Evolutionary conservation across 2,797 vertebrate species (phyloP).

Genomic region (Cyprinella venusta): DNA sequence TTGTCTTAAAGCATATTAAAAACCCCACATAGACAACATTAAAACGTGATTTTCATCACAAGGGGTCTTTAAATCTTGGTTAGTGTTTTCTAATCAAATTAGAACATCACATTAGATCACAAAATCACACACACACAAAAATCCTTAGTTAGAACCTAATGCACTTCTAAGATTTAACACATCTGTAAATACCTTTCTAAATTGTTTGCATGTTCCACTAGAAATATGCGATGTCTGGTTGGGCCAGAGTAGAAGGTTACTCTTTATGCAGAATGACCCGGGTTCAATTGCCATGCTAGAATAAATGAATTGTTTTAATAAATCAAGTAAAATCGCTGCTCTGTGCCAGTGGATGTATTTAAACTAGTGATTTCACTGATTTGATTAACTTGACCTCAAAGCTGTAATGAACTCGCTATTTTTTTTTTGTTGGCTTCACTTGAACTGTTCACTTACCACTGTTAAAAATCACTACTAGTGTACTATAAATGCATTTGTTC

Average conservation of each 20-base stretch:
- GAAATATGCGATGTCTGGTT: too few relatives aligned
- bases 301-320: slow-evolving; percentile 7
- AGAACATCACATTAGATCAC: too few relatives aligned
- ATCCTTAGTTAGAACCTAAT: too few relatives aligned
- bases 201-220: not conserved
- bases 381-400: slow-evolving; percentile 26
- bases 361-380: slow-evolving; percentile 21
- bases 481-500: slow-evolving; percentile 10
- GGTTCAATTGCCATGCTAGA: slow-evolving; percentile 11
- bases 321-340: slow-evolving; percentile 14
- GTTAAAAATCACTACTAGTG: slow-evolving; percentile 1
- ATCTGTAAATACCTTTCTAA: not conserved
- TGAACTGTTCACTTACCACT: slow-evolving; percentile 10
- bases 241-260: not conserved
- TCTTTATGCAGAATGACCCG: not conserved
- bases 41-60: too few relatives aligned
- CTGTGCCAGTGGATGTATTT: not conserved
- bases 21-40: too few relatives aligned
- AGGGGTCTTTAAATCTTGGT: too few relatives aligned
- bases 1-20: too few relatives aligned
- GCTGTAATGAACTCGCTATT: not conserved
- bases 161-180: not conserved
- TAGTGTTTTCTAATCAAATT: too few relatives aligned
- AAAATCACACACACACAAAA: too few relatives aligned
- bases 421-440: slow-evolving; percentile 1